Conservation (phyloP, 2,797 vertebrate species). For the Mergus octosetaceus region DNA sequence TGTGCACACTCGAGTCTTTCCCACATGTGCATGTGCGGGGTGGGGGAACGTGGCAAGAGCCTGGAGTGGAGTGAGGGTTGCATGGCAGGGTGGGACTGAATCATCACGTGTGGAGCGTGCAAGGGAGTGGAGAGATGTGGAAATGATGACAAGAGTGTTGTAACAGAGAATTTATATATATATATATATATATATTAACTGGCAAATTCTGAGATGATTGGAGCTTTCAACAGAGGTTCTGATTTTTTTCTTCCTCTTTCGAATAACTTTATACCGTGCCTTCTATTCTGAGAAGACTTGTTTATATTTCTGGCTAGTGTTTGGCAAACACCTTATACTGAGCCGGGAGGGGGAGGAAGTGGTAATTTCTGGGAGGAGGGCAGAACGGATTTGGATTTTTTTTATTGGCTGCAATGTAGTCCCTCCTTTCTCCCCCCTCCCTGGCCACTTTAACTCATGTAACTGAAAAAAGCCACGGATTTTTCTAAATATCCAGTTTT, state of each 20-base stretch:
- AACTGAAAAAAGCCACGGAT: slow-evolving; percentile 71
- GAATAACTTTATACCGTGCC: slow-evolving; percentile 74
- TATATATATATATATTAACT: slow-evolving; percentile 64
- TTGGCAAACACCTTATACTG: slow-evolving; percentile 61
- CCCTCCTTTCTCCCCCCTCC: slow-evolving; percentile 70
- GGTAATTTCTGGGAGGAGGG: slow-evolving; percentile 70
- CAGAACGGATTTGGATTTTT: slow-evolving; percentile 60
- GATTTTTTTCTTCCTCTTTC: slow-evolving; percentile 57
- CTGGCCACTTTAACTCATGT: slow-evolving; percentile 65
- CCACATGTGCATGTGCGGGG: background rate
- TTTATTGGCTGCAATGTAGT: slow-evolving; percentile 75
- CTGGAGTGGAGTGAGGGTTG: slow-evolving; percentile 11
- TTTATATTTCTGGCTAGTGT: slow-evolving; percentile 74
- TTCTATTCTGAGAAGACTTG: slow-evolving; percentile 77
- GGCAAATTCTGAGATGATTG: slow-evolving; percentile 62
- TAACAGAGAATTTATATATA: slow-evolving; percentile 53
- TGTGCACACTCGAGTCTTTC: slow-evolving; percentile 48
- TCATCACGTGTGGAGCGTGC: background rate
- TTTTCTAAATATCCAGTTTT: slow-evolving; percentile 75
- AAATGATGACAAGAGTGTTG: slow-evolving; percentile 65
- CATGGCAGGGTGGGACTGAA: background rate
- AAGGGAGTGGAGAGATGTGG: slow-evolving; percentile 25
- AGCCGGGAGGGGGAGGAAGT: slow-evolving; percentile 70
- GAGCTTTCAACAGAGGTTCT: slow-evolving; percentile 66
- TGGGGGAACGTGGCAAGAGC: slow-evolving; percentile 20